phyloP scores from a whole-genome alignment of 2,113 vertebrate genomes.

The Thalassoma bifasciatum region DNA sequence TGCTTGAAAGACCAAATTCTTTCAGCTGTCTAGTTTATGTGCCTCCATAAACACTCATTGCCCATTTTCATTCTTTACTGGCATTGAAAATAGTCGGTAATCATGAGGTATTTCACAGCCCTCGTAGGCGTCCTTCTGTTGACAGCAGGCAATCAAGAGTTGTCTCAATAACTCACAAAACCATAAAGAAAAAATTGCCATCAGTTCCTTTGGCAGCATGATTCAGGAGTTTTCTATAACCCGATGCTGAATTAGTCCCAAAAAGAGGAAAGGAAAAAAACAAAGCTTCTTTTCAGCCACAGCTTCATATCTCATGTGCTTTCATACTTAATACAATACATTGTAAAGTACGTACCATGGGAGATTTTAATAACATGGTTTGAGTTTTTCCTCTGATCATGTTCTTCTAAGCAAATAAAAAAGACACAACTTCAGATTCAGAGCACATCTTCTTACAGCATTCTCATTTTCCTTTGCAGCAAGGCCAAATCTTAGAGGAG shows the following conservation, averaged over 20 bases:
- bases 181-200: not conserved
- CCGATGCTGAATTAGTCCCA: conserved; percentile 8
- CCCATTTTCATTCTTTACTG: not conserved
- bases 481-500: conserved; percentile 6
- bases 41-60: not conserved
- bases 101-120: not conserved
- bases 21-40: conserved; percentile 14
- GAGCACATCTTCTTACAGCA: not conserved
- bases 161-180: conserved; percentile 10
- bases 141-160: conserved; percentile 16
- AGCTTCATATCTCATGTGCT: not conserved
- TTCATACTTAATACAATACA: not conserved
- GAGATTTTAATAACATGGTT: not conserved
- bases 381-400: conserved; percentile 1
- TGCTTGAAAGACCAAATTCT: not conserved
- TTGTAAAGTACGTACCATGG: not conserved
- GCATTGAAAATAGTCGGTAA: not conserved
- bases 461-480: conserved; percentile 22
- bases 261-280: not conserved
- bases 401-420: conserved; percentile 49
- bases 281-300: conserved; percentile 10
- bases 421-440: not conserved
- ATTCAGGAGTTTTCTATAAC: conserved; percentile 15
- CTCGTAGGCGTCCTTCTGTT: not conserved
- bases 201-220: not conserved